Evolutionary conservation across 2,888 invertebrate species (phyloP).

Genomic region (Cenopis cana): DNA sequence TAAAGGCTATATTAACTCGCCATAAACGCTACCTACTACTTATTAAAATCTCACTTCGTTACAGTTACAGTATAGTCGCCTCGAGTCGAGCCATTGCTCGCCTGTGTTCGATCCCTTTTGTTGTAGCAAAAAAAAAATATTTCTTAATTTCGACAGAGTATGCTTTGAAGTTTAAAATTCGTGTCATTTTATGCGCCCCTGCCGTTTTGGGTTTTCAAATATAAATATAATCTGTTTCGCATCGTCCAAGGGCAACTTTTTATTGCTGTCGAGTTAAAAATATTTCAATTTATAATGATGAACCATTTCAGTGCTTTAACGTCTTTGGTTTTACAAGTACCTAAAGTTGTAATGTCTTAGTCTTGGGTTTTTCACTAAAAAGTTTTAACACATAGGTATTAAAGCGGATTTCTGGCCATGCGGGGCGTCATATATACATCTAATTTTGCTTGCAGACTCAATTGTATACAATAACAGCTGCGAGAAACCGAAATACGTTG

Average conservation of each 20-base stretch:
- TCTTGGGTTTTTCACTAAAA: too few species aligned
- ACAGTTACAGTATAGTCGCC: conserved; percentile 45
- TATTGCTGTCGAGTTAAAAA: conserved; percentile 21
- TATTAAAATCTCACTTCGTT: conserved; percentile 8
- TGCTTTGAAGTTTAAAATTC: conserved; percentile 59
- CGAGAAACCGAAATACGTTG: conserved; percentile 4
- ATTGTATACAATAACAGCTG: conserved; percentile 16
- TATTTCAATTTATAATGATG: conserved; percentile 7
- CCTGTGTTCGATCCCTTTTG: conserved; percentile 64
- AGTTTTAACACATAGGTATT: too few species aligned
- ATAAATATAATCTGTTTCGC: conserved; percentile 49
- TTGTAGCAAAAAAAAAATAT: conserved; percentile 58
- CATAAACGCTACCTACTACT: conserved; percentile 4
- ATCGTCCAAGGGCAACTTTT: conserved; percentile 27
- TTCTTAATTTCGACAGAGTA: conserved; percentile 56
- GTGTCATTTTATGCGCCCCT: conserved; percentile 51
- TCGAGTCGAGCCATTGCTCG: conserved; percentile 51
- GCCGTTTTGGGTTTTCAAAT: conserved; percentile 52
- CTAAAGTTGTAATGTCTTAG: neutral
- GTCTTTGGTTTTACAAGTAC: neutral
- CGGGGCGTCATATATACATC: too few species aligned
- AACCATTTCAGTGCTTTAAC: neutral
- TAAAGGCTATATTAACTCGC: neutral
- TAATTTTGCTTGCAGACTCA: neutral
- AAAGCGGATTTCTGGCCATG: too few species aligned